Percentiles rank a stretch among this genome's conserved stretches.
Conservation (phyloP, 1,140 invertebrate genomes). For the Phymastichus coffea region DNA sequence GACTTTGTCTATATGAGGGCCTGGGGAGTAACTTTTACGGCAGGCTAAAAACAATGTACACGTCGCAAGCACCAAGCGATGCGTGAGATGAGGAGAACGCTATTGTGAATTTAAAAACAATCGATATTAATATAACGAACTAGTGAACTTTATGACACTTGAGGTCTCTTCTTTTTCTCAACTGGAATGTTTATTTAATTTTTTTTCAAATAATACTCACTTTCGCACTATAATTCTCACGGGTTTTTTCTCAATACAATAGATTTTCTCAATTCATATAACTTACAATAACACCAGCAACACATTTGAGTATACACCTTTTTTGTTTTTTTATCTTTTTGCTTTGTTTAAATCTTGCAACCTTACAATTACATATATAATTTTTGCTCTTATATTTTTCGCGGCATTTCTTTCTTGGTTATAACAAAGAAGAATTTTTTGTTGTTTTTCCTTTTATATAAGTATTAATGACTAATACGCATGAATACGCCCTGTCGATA, state of each 20-base stretch:
- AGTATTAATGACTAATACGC: conserved; percentile 10
- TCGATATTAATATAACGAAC: neutral
- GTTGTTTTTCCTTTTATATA: neutral
- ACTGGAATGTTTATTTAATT: neutral
- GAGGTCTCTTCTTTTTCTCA: neutral
- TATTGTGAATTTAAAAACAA: too few species aligned
- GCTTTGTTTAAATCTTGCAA: too few species aligned
- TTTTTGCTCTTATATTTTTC: neutral
- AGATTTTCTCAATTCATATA: conserved; percentile 23
- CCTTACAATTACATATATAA: conserved; percentile 25
- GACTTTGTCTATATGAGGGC: neutral
- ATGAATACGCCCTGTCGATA: conserved; percentile 6
- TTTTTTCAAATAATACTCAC: conserved; percentile 15
- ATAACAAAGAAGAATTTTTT: conserved; percentile 27
- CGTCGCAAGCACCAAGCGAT: neutral
- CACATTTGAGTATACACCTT: conserved; percentile 16
- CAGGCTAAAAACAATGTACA: neutral
- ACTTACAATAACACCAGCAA: conserved; percentile 25
- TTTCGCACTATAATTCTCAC: neutral
- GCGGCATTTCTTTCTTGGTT: conserved; percentile 15
- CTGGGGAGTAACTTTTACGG: neutral
- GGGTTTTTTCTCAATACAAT: neutral
- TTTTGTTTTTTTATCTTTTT: conserved; percentile 16
- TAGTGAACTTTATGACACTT: conserved; percentile 1
- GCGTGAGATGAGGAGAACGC: too few species aligned